Base-by-base conservation (phyloP, 2,888 invertebrate genomes). In the Drosophila flavopinicola region DNA sequence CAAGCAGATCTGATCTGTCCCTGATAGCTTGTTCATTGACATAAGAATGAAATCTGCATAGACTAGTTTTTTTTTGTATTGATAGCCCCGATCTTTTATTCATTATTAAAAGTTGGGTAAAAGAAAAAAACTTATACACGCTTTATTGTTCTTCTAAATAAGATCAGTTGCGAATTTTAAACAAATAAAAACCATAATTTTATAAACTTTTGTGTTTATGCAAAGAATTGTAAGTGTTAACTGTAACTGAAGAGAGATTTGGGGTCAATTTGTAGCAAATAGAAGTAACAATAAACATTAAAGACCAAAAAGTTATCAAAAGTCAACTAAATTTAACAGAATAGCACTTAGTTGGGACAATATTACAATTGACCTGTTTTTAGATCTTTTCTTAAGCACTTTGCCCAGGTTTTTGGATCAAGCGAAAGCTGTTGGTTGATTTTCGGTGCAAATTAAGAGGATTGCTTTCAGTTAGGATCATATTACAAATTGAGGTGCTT, bases 11-110 rank as follows among this genome's bases (percentile, higher is more conserved):
- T 72, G 17, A 56, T 53, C 3, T 72, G 75, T 29, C 75, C 69
- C 42, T 74, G 69, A 74, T 64, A 57, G 32, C 6, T 24, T n/a
- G 37, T 38, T 15, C 67, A 67, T 44, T 66, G 58, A 29, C 66
- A 65, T 42, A 27, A 38, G 42, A 39, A 54, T 32, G 4, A 54
- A 44, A 49, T 54, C 38, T 15, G 27, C 44, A 33, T 35, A 44
- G 42, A 11, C 6, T 9, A 23, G n/a, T 17, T 27, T 27, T 42
- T 13, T 11, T 37, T 15, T 30, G n/a, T 39, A n/a, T 29, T n/a
- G 11, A 23, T 51, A 60, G 24, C 52, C 56, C 37, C 57, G 63
- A 54, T 53, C 35, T 63, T 10, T 54, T 53, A 41, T 45, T 9
- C 39, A 48, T 32, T 41, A 30, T 44, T 39, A 48, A 13, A 48